Evolutionary conservation across 2,113 vertebrate genomes (phyloP).

Genomic region (Cyprinodon tularosa): DNA sequence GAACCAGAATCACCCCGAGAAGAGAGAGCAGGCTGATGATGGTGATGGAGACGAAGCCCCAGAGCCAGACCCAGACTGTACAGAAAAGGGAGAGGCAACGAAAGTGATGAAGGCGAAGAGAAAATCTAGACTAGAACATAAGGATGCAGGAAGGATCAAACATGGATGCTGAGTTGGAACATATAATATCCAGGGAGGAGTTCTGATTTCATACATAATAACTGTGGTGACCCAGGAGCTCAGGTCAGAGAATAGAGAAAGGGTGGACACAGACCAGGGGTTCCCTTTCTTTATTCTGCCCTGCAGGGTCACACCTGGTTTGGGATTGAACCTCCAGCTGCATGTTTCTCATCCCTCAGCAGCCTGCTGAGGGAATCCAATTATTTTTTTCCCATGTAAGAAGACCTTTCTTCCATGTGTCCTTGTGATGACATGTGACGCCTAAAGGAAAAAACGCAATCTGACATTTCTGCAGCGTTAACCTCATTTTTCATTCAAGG

Average conservation of each 20-base stretch:
- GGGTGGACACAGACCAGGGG: neutral
- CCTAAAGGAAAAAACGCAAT: conserved; percentile 33
- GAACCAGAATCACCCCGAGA: conserved; percentile 93
- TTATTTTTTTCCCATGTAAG: neutral
- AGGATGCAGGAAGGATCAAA: neutral
- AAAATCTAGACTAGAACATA: neutral
- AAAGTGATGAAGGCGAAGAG: too few species aligned
- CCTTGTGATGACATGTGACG: conserved; percentile 56
- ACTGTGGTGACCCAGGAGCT: neutral
- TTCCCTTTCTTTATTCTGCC: too few species aligned
- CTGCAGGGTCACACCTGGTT: too few species aligned
- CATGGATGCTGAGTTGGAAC: neutral
- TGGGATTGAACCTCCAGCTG: too few species aligned
- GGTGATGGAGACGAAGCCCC: conserved; percentile 96
- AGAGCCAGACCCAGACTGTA: conserved; percentile 93
- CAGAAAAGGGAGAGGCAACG: neutral
- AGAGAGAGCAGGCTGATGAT: conserved; percentile 97
- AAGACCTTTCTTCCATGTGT: conserved; percentile 29
- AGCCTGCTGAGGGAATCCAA: too few species aligned
- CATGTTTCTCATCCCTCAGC: too few species aligned
- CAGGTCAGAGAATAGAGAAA: neutral
- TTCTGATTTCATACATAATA: neutral
- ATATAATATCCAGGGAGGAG: neutral
- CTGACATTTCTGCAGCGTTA: conserved; percentile 44
- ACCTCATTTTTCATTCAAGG: conserved; percentile 55